A percentile compares a stretch with the other conserved stretches of the same genome.
These are phyloP conservation scores for Tiaroga cobitis DNA, from an alignment of 2,797 vertebrate genomes.

Conservation along the genomic window DNA sequence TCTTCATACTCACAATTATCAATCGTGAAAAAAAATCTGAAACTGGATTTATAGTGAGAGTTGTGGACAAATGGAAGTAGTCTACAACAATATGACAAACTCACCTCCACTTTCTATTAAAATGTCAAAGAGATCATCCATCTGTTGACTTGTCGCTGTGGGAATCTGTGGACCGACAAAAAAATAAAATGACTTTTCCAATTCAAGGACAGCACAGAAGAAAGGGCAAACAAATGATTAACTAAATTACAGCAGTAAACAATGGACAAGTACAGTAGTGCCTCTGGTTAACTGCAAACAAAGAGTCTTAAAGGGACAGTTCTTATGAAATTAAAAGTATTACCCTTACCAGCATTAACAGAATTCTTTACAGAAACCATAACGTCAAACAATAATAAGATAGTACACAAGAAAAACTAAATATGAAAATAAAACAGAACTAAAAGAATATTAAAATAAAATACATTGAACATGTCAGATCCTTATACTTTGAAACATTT, in stretches of 20 bases:
- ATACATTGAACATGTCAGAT: not conserved
- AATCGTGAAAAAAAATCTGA: not conserved
- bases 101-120: constrained; percentile 98
- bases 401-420: not conserved
- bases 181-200: not conserved
- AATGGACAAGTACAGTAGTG: not conserved
- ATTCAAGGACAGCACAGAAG: not conserved
- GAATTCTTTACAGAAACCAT: not conserved
- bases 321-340: not conserved
- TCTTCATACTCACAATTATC: not conserved
- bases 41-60: not conserved
- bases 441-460: not conserved
- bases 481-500: not conserved
- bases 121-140: constrained; percentile 98
- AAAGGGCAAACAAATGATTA: constrained; percentile 10
- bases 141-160: constrained; percentile 93
- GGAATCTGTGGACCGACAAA: constrained; percentile 77
- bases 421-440: not conserved
- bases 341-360: not conserved
- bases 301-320: not conserved
- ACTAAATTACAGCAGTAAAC: not conserved
- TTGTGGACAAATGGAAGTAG: not conserved
- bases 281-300: not conserved
- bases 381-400: not conserved
- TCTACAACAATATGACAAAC: constrained; percentile 15